Percentiles rank a stretch among this genome's conserved stretches.
phyloP scores from a whole-genome alignment of 2,113 vertebrate species.

The Pyrgilauda ruficollis region DNA sequence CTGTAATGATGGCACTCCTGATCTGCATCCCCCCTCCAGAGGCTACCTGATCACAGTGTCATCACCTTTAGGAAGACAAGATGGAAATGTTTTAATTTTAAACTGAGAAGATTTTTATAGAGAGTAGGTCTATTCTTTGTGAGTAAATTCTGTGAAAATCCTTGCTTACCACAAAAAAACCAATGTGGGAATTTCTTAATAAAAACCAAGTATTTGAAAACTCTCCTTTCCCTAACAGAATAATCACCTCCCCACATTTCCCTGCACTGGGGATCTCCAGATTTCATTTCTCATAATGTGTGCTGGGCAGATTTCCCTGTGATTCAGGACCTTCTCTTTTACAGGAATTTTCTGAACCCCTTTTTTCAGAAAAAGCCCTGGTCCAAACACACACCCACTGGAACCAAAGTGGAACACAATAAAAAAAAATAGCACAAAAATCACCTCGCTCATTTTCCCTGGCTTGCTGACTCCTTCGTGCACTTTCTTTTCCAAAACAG shows the following conservation, averaged over 20 bases:
- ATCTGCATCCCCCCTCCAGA: not conserved
- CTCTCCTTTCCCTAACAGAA: not conserved
- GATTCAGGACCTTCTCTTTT: not conserved
- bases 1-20: not conserved
- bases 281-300: not conserved
- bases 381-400: not conserved
- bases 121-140: not conserved
- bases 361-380: not conserved
- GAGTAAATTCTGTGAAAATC: not conserved
- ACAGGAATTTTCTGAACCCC: not conserved
- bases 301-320: not conserved
- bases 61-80: not conserved
- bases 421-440: not conserved
- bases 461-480: not conserved
- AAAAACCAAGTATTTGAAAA: not conserved
- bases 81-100: not conserved
- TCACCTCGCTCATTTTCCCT: not conserved
- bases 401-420: not conserved
- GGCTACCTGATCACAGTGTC: not conserved
- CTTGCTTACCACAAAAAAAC: not conserved
- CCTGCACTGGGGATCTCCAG: not conserved
- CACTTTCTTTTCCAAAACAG: conserved; percentile 27
- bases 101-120: not conserved
- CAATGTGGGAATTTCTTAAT: not conserved
- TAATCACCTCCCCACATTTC: fast-evolving